Base-by-base conservation (phyloP, 2,797 vertebrate genomes). In the Bradypodion ventrale region DNA sequence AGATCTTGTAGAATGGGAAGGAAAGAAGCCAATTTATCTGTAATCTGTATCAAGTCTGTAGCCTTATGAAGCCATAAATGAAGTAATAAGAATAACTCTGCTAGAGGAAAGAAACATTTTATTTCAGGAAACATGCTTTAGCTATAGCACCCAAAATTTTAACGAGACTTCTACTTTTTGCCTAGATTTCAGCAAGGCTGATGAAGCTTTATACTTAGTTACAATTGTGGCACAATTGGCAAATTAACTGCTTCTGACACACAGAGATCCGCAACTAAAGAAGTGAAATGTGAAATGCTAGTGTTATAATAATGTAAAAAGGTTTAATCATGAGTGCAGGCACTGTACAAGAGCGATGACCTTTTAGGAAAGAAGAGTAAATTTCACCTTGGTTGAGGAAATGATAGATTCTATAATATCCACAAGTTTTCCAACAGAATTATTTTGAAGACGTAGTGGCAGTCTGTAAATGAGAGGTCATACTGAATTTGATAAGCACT, bases 151-250 rank as follows among this genome's bases (percentile, higher is more conserved):
- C 52, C 40, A 74, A 49, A n/a, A 19, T 35, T 59, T 65, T 75
- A 87, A 88, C 16, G 68, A 27, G 84, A 65, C 21, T 46, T 62
- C 16, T 66, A 9, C 66, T 86, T 80, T 74, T 44, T 81, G 1
- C 85, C 9, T 76, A 75, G 7, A 59, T 86, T 90, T 87, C 80
- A 77, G 1, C 42, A 76, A 76, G 66, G 62, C 27, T 84, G 59
- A 52, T 40, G 80, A 74, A 81, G 83, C 75, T 60, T 79, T 85
- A 81, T 62, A 52, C 29, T 81, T 76, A 21, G 40, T 35, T 81
- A 46, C 40, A 44, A 8, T 40, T 75, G 37, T 7, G 29, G 29
- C 35, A 35, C 59, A 37, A 49, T 16, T 32, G 84, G 62, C 2
- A 5, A 25, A 81, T 35, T 85, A 68, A 59, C 37, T n/a, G 52